phyloP scores from a whole-genome alignment of 2,113 vertebrate species.

The Spermophilus dauricus region DNA sequence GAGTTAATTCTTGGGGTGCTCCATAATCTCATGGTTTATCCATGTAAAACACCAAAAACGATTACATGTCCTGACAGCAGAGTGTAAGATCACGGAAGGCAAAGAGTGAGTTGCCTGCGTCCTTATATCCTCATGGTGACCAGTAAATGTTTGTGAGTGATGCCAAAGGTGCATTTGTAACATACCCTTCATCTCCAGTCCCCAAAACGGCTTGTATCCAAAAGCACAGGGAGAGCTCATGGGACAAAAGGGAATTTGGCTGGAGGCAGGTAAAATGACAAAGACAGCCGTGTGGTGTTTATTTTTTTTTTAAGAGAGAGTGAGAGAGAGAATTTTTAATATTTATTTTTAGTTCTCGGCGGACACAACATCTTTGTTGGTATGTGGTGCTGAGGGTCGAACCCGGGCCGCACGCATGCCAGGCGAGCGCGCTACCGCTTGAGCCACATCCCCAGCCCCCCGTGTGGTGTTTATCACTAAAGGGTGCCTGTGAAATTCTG shows the following conservation, averaged over 20 bases:
- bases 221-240: neutral
- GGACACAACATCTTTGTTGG: no score
- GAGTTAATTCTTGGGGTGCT: neutral
- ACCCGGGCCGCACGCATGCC: no score
- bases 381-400: no score
- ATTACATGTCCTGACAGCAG: neutral
- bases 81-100: neutral
- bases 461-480: neutral
- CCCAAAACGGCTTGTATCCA: neutral
- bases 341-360: no score
- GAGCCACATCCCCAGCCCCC: no score
- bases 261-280: neutral
- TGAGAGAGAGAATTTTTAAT: no score
- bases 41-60: neutral
- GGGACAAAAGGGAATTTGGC: neutral
- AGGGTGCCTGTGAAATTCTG: neutral
- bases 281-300: neutral
- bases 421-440: no score
- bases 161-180: no score
- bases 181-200: neutral
- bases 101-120: neutral
- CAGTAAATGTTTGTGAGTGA: neutral
- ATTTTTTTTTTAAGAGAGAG: neutral
- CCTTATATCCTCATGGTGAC: neutral
- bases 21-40: neutral